Evolutionary conservation across 2,113 vertebrate genomes (phyloP).

Genomic region (Marmota monax): DNA sequence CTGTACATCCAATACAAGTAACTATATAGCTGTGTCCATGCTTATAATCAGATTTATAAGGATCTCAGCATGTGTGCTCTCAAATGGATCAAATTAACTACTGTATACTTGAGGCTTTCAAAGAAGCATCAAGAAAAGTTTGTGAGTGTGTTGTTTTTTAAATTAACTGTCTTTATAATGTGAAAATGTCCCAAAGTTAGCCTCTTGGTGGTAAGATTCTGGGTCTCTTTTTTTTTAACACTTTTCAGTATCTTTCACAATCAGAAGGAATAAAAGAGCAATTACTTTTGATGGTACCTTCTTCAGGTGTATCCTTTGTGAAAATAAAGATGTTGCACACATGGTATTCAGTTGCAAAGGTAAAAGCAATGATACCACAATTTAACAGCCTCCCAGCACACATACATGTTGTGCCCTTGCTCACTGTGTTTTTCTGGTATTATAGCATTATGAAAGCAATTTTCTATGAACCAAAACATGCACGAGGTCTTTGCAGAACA

Average conservation of each 20-base stretch:
- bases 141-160: not conserved
- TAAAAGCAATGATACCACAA: not conserved
- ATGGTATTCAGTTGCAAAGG: not conserved
- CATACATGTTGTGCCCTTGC: not conserved
- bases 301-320: not conserved
- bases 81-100: not conserved
- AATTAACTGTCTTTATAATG: not conserved
- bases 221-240: not conserved
- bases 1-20: not conserved
- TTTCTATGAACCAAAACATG: not conserved
- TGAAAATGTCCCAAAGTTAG: not conserved
- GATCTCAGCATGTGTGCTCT: not conserved
- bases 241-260: not conserved
- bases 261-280: not conserved
- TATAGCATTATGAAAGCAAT: not conserved
- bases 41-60: not conserved
- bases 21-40: not conserved
- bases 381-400: not conserved
- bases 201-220: not conserved
- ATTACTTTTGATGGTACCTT: not conserved
- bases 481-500: not conserved
- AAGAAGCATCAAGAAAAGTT: not conserved
- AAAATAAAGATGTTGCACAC: not conserved
- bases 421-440: not conserved
- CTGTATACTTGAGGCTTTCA: not conserved